Percentiles rank a stretch among this genome's conserved stretches.
phyloP scores from a whole-genome alignment of 2,797 vertebrate genomes.

The Columba guinea region DNA sequence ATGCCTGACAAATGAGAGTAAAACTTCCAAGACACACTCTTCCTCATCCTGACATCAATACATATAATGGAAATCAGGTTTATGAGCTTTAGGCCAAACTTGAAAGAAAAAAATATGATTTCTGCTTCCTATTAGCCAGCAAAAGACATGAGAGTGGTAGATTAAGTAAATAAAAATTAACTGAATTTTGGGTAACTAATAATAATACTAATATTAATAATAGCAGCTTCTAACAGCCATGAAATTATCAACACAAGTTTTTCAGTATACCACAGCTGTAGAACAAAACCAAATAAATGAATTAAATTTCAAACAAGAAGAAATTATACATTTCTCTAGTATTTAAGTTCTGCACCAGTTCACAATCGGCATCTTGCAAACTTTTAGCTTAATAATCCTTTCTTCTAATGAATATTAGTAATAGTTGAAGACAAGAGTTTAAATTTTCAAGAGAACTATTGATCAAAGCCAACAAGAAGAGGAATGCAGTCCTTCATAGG shows the following conservation, averaged over 20 bases:
- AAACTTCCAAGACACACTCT: slow-evolving; percentile 30
- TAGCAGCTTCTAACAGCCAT: slow-evolving; percentile 44
- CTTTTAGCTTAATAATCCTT: background rate
- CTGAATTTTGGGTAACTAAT: slow-evolving; percentile 43
- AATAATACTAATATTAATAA: background rate
- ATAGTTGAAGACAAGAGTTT: background rate
- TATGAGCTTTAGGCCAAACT: slow-evolving; percentile 11
- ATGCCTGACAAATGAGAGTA: background rate
- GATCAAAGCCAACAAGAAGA: background rate
- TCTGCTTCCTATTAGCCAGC: slow-evolving; percentile 37
- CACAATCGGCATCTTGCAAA: background rate
- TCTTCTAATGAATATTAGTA: background rate
- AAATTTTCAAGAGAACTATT: background rate
- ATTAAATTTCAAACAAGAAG: background rate
- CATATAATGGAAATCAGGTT: slow-evolving; percentile 35
- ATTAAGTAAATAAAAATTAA: slow-evolving; percentile 63
- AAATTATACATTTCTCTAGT: background rate
- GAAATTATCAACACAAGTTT: slow-evolving; percentile 40
- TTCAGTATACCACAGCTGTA: background rate
- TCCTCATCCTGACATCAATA: slow-evolving; percentile 36
- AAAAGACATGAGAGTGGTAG: slow-evolving; percentile 10
- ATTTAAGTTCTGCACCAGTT: background rate
- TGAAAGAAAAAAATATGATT: slow-evolving; percentile 43
- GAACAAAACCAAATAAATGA: background rate
- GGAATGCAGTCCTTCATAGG: background rate